Evolutionary conservation across 2,113 vertebrate species (phyloP), one percentile per base, ranked within the genome.

Genomic region (Austrofundulus limnaeus): DNA sequence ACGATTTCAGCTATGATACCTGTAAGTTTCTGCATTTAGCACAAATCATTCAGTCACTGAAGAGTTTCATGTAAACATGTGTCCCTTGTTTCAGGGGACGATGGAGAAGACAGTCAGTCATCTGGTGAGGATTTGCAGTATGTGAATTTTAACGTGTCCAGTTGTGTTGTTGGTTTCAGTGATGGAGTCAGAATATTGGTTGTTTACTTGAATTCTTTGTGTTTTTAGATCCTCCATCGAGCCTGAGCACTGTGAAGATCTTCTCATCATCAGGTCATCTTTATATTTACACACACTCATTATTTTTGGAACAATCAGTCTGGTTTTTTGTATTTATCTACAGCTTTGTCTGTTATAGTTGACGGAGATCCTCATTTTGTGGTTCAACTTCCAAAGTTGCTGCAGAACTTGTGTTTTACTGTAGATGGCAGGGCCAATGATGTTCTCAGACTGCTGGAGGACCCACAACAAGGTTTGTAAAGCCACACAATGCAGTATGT

Each of bases 301-400:
- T 45, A 1, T 28, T 0, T 24, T 55, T 51, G 17, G 1, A 34
- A 24, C 21, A 19, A 11, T 15, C 20, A 2, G 16, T 13, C 17
- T 2, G 13, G 16, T 0, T 1, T 11, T 20, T 7, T 23, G 3
- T 58, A 17, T 72, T 64, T 43, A 65, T 52, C 9, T n/a, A 58
- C 6, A 6, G 2, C 50, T 19, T 63, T 41, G 23, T 71, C 21
- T 69, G 61, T 80, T 73, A 2, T 52, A 94, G 93, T 94, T 69
- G 93, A 96, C 64, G 93, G 94, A 68, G 93, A 95, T 77, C 93
- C 94, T 66, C 94, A 94, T 72, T 95, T 95, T 85, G 88, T 96
- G 68, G 88, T 94, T 43, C 88, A 84, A 19, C 77, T 94, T 51
- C 92, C 92, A 17, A 85, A 78, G 51, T 82, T 89, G 34, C 73